Conservation (phyloP, 30 jellyfish, hydroid and myxozoan species). For the Sanderia malayensis region DNA sequence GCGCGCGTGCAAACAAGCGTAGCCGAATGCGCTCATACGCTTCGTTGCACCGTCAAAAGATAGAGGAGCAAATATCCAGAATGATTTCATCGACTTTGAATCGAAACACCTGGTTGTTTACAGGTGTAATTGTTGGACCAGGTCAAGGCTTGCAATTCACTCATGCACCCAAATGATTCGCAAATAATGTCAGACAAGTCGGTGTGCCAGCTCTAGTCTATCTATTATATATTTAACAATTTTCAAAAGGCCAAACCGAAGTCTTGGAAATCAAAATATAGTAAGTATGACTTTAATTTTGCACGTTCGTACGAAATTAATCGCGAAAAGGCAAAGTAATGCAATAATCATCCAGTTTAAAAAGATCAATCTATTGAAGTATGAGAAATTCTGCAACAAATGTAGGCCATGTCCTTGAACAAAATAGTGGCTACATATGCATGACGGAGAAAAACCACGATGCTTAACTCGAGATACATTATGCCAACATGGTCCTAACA, state of each 20-base stretch:
- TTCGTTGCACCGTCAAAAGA: neutral
- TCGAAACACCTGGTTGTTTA: constrained; percentile 51
- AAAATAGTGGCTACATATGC: neutral
- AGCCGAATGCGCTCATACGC: neutral
- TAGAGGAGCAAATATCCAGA: neutral
- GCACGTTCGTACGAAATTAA: neutral
- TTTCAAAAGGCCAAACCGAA: neutral
- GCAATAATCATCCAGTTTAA: too few species aligned
- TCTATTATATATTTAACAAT: neutral
- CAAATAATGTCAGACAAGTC: constrained; percentile 39
- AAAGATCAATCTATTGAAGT: too few species aligned
- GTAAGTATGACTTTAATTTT: neutral
- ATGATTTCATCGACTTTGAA: constrained; percentile 45
- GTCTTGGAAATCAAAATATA: neutral
- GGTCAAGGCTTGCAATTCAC: constrained; percentile 71
- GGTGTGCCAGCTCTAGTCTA: neutral
- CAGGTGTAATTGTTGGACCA: constrained; percentile 49
- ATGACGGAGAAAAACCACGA: neutral
- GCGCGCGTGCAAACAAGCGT: neutral
- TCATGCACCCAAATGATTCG: constrained; percentile 53
- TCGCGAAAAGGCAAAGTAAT: neutral
- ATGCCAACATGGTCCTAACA: neutral
- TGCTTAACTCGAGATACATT: neutral
- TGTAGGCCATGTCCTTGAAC: neutral
- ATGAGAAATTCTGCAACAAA: neutral